Evolutionary conservation across 1,140 invertebrate species (phyloP), one percentile per base, ranked within the genome.

Genomic region (Rhizoglyphus robini): DNA sequence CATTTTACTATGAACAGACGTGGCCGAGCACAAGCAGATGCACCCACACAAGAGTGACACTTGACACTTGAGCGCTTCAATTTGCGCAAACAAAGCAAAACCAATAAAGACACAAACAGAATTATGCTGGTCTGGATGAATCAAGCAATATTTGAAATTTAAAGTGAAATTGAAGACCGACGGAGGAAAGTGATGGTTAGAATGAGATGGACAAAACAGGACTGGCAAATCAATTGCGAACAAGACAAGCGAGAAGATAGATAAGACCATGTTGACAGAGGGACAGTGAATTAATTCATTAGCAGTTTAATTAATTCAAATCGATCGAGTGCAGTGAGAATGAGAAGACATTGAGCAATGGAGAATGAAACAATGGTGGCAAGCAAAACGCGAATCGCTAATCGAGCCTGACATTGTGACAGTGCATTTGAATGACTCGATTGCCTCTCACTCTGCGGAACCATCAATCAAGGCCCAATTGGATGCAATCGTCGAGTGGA

Each of bases 271-370:
- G 31, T 54, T 54, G 31, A 54, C 23, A 54, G 51, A 8, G 31
- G 20, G 23, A 54, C 51, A 23, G 51, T 23, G 23, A 54, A 54
- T 54, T 54, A 54, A 54, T 54, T 54, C 51, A 54, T 54, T 54
- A 54, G 51, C 23, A 27, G 20, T 8, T 5, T 32, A 54, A 54
- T 54, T 54, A 54, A 54, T 54, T 54, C 51, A 54, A 54, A 54
- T 8, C 23, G 31, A 54, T 54, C 51, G 20, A 54, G 51, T 11
- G 51, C 51, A 32, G n/a, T n/a, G n/a, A n/a, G n/a, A n/a, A n/a
- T n/a, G n/a, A n/a, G n/a, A n/a, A 54, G 8, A 54, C 23, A 54
- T 32, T 15, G 31, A 23, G 51, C 15, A 54, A 23, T 54, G 51
- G 8, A 32, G 23, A 54, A 54, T 27, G 8, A 54, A 54, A 27